Evolutionary conservation across 2,797 vertebrate species (phyloP).

Genomic region (Dallia pectoralis): DNA sequence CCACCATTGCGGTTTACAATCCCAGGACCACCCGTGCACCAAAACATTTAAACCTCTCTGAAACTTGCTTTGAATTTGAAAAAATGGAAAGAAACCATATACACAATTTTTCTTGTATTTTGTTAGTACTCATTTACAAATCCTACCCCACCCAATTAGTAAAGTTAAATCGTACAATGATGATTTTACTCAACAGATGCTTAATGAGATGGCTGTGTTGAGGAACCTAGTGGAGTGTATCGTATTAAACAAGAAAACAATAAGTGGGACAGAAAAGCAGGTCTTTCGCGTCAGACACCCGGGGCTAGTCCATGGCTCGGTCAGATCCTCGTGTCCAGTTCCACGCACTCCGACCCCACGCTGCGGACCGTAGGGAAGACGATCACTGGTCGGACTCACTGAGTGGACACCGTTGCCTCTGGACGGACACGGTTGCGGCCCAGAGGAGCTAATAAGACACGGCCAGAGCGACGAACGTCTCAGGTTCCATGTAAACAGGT

Average conservation of each 20-base stretch:
- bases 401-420: neutral
- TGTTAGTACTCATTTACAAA: too few relatives aligned
- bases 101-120: too few relatives aligned
- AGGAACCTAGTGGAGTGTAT: conserved; percentile 35
- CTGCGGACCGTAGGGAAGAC: conserved; percentile 26
- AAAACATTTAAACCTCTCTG: neutral
- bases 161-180: conserved; percentile 20
- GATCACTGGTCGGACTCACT: neutral
- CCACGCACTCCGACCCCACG: conserved; percentile 35
- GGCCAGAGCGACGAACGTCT: neutral
- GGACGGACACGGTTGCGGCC: neutral
- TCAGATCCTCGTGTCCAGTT: conserved; percentile 41
- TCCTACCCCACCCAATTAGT: neutral
- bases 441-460: neutral
- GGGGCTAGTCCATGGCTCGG: conserved; percentile 31
- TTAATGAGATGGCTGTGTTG: conserved; percentile 35
- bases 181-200: conserved; percentile 12
- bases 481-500: neutral
- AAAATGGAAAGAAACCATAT: too few relatives aligned
- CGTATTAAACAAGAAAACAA: conserved; percentile 37
- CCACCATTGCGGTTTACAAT: neutral
- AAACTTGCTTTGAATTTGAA: neutral
- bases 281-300: conserved; percentile 50
- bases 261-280: conserved; percentile 31
- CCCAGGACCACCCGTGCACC: neutral